A percentile compares a stretch with the other conserved stretches of the same genome.
Evolutionary conservation across 2,113 vertebrate species (phyloP).

Genomic region (Pampusana beccarii): DNA sequence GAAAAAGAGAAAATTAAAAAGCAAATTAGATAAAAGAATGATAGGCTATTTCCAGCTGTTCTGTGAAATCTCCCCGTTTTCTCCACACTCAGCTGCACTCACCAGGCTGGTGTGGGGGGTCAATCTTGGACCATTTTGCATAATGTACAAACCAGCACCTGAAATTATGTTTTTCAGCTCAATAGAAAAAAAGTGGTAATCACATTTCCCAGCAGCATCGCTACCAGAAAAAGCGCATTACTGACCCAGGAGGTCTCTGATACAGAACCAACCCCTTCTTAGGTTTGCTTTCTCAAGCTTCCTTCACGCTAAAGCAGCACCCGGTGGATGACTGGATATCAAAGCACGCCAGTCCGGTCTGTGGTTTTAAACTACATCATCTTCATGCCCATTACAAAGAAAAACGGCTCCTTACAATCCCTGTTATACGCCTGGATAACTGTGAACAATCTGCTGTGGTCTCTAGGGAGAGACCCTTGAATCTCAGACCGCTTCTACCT

Average conservation of each 20-base stretch:
- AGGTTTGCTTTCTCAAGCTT: background rate
- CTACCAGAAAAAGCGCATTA: background rate
- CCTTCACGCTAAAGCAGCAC: background rate
- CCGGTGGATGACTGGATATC: background rate
- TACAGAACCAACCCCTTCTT: fast-evolving
- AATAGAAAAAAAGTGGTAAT: background rate
- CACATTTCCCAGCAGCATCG: background rate
- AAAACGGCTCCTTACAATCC: background rate
- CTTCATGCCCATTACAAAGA: background rate
- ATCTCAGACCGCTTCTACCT: background rate
- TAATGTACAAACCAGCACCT: background rate
- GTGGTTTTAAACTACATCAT: background rate
- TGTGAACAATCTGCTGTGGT: background rate
- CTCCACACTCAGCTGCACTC: background rate
- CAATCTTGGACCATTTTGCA: background rate
- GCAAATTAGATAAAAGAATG: background rate
- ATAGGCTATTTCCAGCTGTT: background rate
- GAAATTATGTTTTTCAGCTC: background rate
- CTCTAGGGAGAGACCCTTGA: background rate
- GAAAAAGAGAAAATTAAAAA: background rate
- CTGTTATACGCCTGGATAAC: background rate
- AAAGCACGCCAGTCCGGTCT: background rate
- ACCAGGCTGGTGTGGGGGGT: background rate
- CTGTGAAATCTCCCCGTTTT: background rate
- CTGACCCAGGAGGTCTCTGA: fast-evolving